These are phyloP conservation scores for Ophonus ardosiacus DNA, from an alignment of 2,888 invertebrate genomes.

Conservation along the genomic window DNA sequence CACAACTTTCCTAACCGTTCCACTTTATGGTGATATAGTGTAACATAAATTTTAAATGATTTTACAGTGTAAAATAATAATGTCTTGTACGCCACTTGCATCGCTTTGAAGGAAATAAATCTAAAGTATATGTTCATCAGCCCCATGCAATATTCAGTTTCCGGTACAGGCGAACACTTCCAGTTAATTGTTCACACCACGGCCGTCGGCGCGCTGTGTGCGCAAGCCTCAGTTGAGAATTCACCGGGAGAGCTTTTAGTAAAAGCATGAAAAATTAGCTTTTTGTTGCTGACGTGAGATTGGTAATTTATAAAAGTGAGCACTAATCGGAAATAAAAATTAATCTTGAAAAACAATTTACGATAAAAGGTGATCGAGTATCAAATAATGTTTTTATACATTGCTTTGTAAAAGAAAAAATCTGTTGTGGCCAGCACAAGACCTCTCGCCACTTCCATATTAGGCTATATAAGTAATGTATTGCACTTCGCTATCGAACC, in stretches of 20 bases:
- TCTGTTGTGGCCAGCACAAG: too few species aligned
- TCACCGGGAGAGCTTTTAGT: background rate
- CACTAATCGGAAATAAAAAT: background rate
- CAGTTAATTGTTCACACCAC: constrained; percentile 47
- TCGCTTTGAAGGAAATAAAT: constrained; percentile 20
- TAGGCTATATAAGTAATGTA: too few species aligned
- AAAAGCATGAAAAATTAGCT: background rate
- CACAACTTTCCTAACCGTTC: too few species aligned
- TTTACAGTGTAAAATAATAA: background rate
- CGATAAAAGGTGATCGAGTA: background rate
- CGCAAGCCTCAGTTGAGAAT: background rate
- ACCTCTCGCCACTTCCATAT: too few species aligned
- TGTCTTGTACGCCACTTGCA: background rate
- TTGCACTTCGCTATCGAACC: too few species aligned
- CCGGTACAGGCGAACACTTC: constrained; percentile 36
- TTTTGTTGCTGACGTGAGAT: background rate
- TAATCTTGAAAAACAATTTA: background rate
- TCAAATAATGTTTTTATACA: too few species aligned
- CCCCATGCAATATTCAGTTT: constrained; percentile 22
- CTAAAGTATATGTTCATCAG: constrained; percentile 15
- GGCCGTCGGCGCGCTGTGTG: constrained; percentile 8
- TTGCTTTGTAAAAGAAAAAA: too few species aligned
- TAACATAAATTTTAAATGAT: background rate
- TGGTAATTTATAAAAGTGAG: background rate
- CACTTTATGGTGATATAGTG: background rate